Evolutionary conservation across 2,113 vertebrate species (phyloP), one percentile per base, ranked within the genome.

Genomic region (Forbesichthys agassizii): DNA sequence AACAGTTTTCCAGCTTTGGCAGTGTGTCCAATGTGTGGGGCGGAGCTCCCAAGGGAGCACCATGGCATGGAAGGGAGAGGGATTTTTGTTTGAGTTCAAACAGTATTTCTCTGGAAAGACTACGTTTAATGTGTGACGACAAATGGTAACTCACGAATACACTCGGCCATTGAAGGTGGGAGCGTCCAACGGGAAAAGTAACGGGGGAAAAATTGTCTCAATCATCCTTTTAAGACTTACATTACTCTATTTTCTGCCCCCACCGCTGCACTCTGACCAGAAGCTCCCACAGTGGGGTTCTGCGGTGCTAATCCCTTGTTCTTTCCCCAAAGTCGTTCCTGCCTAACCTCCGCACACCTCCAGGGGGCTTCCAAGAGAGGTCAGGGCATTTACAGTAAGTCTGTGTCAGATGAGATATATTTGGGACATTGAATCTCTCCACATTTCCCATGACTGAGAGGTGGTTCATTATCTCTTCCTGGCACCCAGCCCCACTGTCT

Each of bases 401-500:
- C 61, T 80, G 54, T 86, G 78, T 82, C 78, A 86, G 82, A 88
- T 89, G 82, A 89, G 77, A 89, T 83, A 74, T 85, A 82, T 77
- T 86, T 78, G 73, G 80, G 66, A 77, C 82, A 81, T 83, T 71
- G 81, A 86, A 72, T 86, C 73, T 86, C 69, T 53, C 27, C 69
- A 77, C 76, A 71, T 86, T 90, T 89, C 82, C 83, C 80, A 82
- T 36, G 64, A 88, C 74, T 63, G 64, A 83, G 82, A 84, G 77
- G 73, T 77, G 73, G 66, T 83, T 88, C 72, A 78, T 88, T 87
- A 91, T 89, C 78, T 87, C 81, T 83, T 82, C 71, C 82, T 88
- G 88, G 89, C 84, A 86, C 81, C 83, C 73, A 73, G 75, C 75
- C 81, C 64, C 9, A 80, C 71, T 74, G 75, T 85, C 72, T 84